phyloP scores from a whole-genome alignment of 2,797 vertebrate genomes.

The Peromyscus eremicus region DNA sequence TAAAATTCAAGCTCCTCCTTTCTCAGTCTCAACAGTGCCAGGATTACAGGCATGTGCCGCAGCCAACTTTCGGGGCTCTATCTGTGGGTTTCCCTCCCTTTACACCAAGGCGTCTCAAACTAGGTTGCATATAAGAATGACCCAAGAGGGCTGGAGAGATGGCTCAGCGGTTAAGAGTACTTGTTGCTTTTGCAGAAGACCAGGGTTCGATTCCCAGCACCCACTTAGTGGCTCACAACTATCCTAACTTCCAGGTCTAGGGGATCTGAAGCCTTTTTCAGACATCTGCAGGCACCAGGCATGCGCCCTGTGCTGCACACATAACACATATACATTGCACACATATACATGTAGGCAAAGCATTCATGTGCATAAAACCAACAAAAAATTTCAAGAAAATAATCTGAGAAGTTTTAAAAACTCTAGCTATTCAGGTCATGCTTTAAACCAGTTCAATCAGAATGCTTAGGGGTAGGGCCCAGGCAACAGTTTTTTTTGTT shows the following conservation, averaged over 20 bases:
- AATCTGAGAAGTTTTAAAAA: conserved; percentile 22
- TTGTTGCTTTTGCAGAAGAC: not conserved
- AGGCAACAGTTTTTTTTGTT: not conserved
- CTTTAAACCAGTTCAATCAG: conserved; percentile 8
- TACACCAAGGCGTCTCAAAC: conserved; percentile 9
- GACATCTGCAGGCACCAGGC: not conserved
- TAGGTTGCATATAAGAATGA: conserved; percentile 6
- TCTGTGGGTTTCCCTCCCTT: not conserved
- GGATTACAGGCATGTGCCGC: not conserved
- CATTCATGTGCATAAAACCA: not conserved
- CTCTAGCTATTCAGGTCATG: not conserved
- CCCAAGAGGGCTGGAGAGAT: not conserved
- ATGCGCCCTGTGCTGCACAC: no score
- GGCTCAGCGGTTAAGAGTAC: not conserved
- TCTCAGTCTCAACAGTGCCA: not conserved
- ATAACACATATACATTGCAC: no score
- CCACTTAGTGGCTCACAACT: not conserved
- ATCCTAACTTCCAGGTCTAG: not conserved
- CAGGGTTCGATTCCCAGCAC: not conserved
- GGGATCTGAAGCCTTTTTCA: not conserved
- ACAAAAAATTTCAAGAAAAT: not conserved
- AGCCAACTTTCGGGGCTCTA: not conserved
- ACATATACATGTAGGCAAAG: not conserved
- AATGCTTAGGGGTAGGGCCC: not conserved
- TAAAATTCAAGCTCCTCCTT: not conserved